Evolutionary conservation across 92 coral and sea anemone genomes (phyloP).

Genomic region (Ricordea florida): DNA sequence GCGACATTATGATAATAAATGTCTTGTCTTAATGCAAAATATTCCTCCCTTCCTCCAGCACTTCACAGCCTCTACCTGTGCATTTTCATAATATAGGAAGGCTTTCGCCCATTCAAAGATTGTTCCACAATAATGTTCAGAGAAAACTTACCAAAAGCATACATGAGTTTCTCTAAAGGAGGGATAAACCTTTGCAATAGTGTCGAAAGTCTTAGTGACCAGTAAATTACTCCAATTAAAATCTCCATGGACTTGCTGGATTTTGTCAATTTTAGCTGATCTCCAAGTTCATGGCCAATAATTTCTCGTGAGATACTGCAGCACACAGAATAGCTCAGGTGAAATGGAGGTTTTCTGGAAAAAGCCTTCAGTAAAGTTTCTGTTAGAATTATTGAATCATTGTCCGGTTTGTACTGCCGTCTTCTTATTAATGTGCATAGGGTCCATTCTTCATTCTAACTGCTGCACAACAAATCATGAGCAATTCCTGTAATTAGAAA

Average conservation of each 20-base stretch:
- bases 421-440: not conserved
- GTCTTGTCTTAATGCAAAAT: too few species aligned
- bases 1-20: too few species aligned
- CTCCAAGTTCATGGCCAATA: constrained; percentile 12
- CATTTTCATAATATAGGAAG: constrained; percentile 11
- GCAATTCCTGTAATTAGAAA: constrained; percentile 10
- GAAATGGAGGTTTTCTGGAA: constrained; percentile 31
- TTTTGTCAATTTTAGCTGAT: constrained; percentile 26
- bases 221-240: not conserved
- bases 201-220: not conserved
- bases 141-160: constrained; percentile 15
- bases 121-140: not conserved
- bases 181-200: not conserved
- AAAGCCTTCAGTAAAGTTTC: constrained; percentile 31
- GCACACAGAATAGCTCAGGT: constrained; percentile 27
- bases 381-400: constrained; percentile 24
- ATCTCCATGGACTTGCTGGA: not conserved
- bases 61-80: too few species aligned
- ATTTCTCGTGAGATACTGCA: constrained; percentile 36
- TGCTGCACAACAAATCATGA: constrained; percentile 13
- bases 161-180: constrained; percentile 21
- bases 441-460: constrained; percentile 20
- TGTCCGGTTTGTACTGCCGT: constrained; percentile 36
- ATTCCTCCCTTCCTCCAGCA: too few species aligned
- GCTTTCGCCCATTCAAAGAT: constrained; percentile 2